Evolutionary conservation across 2,113 vertebrate species (phyloP).

Genomic region (Catharus bicknelli): DNA sequence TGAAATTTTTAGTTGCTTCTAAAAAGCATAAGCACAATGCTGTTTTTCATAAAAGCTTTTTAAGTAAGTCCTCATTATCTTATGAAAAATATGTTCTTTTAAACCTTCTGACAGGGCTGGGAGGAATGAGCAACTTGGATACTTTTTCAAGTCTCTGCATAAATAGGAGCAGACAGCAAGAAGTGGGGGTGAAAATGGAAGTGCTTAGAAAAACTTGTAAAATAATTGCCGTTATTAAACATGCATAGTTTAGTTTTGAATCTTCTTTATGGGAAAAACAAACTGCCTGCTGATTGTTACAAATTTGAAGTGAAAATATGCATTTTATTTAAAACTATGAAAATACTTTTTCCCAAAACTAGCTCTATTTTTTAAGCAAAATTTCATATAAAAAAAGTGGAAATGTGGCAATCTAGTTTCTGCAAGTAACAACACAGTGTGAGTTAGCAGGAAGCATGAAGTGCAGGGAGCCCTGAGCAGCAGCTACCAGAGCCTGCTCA

Average conservation of each 20-base stretch:
- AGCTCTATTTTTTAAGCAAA: not conserved
- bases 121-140: not conserved
- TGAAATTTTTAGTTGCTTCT: not conserved
- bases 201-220: not conserved
- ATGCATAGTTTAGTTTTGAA: not conserved
- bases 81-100: not conserved
- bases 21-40: not conserved
- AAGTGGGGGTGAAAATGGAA: not conserved
- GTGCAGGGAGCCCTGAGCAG: not conserved
- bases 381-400: not conserved
- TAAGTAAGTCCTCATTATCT: not conserved
- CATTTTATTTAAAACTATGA: not conserved
- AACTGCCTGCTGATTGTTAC: not conserved
- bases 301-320: not conserved
- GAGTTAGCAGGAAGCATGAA: not conserved
- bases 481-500: not conserved
- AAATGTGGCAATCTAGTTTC: not conserved
- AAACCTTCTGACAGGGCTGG: not conserved
- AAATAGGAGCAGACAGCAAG: not conserved
- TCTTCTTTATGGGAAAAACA: not conserved
- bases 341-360: not conserved
- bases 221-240: constrained; percentile 11
- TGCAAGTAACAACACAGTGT: not conserved
- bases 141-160: not conserved
- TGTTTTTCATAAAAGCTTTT: constrained; percentile 3